Percentiles rank a stretch among this genome's conserved stretches.
phyloP scores from a whole-genome alignment of 2,888 invertebrate species.

The Drosophila testacea region DNA sequence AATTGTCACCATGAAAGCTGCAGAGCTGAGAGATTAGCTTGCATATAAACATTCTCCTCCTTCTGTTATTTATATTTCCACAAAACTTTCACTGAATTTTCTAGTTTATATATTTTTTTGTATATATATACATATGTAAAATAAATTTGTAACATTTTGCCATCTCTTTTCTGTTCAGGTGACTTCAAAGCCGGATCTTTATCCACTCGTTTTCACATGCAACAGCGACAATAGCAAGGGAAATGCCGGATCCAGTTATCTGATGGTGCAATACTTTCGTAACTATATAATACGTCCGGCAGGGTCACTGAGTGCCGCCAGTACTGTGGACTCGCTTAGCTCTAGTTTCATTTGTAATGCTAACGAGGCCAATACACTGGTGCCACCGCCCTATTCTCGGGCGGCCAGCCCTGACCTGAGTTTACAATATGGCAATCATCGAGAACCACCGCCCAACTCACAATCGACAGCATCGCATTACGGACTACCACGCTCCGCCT shows the following conservation, averaged over 20 bases:
- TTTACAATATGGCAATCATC: conserved; percentile 59
- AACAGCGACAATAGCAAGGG: conserved; percentile 89
- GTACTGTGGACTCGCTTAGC: conserved; percentile 94
- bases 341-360: conserved; percentile 95
- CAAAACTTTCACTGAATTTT: no score
- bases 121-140: no score
- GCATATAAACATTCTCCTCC: no score
- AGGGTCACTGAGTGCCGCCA: conserved; percentile 92
- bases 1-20: no score
- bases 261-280: conserved; percentile 94
- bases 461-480: conserved; percentile 64
- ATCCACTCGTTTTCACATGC: conserved; percentile 93
- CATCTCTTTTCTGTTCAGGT: conserved; percentile 86
- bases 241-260: conserved; percentile 89
- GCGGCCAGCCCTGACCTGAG: conserved; percentile 90
- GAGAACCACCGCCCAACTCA: conserved; percentile 22
- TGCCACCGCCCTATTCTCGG: conserved; percentile 94
- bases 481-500: conserved; percentile 87
- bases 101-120: no score
- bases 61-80: no score
- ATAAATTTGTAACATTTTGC: neutral
- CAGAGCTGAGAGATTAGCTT: no score
- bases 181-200: conserved; percentile 93
- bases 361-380: conserved; percentile 93
- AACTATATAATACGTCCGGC: conserved; percentile 91